phyloP scores from a whole-genome alignment of 92 coral and sea anemone species.

The Porites rus region DNA sequence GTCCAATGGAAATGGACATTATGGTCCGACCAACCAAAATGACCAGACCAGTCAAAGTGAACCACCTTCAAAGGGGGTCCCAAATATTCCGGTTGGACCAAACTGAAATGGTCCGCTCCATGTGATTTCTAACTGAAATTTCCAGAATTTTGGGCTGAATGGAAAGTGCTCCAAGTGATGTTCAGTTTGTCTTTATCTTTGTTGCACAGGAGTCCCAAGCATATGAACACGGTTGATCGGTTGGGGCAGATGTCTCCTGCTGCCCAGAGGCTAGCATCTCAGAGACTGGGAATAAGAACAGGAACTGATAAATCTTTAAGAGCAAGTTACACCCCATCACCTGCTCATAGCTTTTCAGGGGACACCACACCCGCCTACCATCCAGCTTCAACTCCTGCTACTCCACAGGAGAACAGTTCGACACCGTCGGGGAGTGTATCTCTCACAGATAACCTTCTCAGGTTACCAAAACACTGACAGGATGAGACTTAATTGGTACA shows the following conservation, averaged over 20 bases:
- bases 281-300: constrained; percentile 90
- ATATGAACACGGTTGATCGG: constrained; percentile 79
- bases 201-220: constrained; percentile 76
- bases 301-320: constrained; percentile 90
- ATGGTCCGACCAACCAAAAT: too few relatives aligned
- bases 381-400: constrained; percentile 71
- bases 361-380: constrained; percentile 63
- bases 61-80: too few relatives aligned
- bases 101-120: too few relatives aligned
- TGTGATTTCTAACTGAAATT: too few relatives aligned
- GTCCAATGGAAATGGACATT: too few relatives aligned
- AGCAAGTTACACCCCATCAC: constrained; percentile 95
- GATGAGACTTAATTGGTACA: too few relatives aligned
- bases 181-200: neutral
- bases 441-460: constrained; percentile 88
- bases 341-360: constrained; percentile 46
- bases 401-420: constrained; percentile 53
- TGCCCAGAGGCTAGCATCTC: constrained; percentile 91
- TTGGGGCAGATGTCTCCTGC: constrained; percentile 94
- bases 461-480: constrained; percentile 74
- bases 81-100: too few relatives aligned
- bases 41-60: too few relatives aligned
- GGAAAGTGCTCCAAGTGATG: neutral
- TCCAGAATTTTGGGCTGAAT: too few relatives aligned
- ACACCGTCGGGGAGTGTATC: constrained; percentile 68